Evolutionary conservation across 2,888 invertebrate species (phyloP).

Genomic region (Pyrochroa serraticornis): DNA sequence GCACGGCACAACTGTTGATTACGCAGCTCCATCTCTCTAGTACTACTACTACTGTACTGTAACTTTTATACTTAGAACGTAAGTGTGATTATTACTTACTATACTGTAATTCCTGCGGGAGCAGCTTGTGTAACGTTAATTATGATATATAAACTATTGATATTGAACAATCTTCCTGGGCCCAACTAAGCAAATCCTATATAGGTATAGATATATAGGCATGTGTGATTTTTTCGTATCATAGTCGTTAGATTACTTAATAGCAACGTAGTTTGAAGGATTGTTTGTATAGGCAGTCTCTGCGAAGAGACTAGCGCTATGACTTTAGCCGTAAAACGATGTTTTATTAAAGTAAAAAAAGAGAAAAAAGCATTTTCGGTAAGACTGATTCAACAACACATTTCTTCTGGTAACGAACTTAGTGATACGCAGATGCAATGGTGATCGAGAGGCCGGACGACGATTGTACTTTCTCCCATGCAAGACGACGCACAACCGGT

Average conservation of each 20-base stretch:
- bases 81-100: slow-evolving; percentile 37
- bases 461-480: slow-evolving; percentile 14
- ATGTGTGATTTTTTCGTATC: slow-evolving; percentile 59
- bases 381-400: slow-evolving; percentile 60
- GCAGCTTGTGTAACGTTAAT: slow-evolving; percentile 49
- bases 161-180: slow-evolving; percentile 60
- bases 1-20: slow-evolving; percentile 51
- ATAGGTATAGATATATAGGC: slow-evolving; percentile 52
- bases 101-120: slow-evolving; percentile 42
- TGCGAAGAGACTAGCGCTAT: slow-evolving; percentile 30
- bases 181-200: slow-evolving; percentile 59
- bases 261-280: slow-evolving; percentile 45
- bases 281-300: slow-evolving; percentile 34
- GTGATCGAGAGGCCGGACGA: slow-evolving; percentile 36
- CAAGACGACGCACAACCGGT: slow-evolving; percentile 40
- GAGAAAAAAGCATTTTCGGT: slow-evolving; percentile 55
- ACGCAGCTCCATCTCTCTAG: slow-evolving; percentile 16
- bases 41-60: slow-evolving; percentile 36
- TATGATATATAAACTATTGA: slow-evolving; percentile 38
- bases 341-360: slow-evolving; percentile 20
- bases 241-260: slow-evolving; percentile 56
- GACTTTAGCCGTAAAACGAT: slow-evolving; percentile 31
- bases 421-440: slow-evolving; percentile 53
- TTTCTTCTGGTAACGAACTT: slow-evolving; percentile 59
- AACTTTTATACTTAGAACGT: slow-evolving; percentile 50